phyloP scores from a whole-genome alignment of 1,140 invertebrate genomes.

The Steinernema khuongi region DNA sequence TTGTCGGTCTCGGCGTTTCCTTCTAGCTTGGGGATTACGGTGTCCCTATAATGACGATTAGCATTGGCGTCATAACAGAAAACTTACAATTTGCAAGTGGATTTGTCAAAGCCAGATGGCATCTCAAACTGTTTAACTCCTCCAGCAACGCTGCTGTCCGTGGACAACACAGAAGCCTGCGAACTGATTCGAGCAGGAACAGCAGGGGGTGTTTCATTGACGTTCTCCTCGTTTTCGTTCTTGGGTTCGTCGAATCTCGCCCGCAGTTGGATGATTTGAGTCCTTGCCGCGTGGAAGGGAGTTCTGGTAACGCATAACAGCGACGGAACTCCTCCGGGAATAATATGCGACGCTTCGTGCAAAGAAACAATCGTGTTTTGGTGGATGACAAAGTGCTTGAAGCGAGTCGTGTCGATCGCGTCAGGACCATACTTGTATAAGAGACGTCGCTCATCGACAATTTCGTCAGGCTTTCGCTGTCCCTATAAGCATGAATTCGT shows the following conservation, averaged over 20 bases:
- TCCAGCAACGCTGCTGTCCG: conserved; percentile 17
- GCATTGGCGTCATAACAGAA: neutral
- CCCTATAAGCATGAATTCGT: no score
- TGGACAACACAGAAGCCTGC: neutral
- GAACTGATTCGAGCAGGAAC: conserved; percentile 5
- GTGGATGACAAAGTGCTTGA: conserved; percentile 52
- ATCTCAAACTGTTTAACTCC: conserved; percentile 48
- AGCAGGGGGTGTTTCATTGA: neutral
- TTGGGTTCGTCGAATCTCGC: conserved; percentile 16
- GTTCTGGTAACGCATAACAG: conserved; percentile 42
- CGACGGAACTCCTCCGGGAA: conserved; percentile 39
- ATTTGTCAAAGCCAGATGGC: conserved; percentile 44
- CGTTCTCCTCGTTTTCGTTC: conserved; percentile 19
- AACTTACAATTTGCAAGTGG: conserved; percentile 72
- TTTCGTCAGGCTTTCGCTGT: conserved; percentile 8
- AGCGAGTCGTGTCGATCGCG: conserved; percentile 40
- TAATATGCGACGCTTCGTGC: conserved; percentile 51
- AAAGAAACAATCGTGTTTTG: conserved; percentile 49
- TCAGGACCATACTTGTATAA: conserved; percentile 48
- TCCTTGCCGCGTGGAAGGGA: conserved; percentile 37
- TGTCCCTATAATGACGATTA: conserved; percentile 66
- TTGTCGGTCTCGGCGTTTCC: conserved; percentile 66
- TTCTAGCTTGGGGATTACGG: conserved; percentile 74
- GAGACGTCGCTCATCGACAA: conserved; percentile 45
- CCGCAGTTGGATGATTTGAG: conserved; percentile 37